Evolutionary conservation across 1,140 invertebrate species (phyloP).

Genomic region (Drosophila nasuta): DNA sequence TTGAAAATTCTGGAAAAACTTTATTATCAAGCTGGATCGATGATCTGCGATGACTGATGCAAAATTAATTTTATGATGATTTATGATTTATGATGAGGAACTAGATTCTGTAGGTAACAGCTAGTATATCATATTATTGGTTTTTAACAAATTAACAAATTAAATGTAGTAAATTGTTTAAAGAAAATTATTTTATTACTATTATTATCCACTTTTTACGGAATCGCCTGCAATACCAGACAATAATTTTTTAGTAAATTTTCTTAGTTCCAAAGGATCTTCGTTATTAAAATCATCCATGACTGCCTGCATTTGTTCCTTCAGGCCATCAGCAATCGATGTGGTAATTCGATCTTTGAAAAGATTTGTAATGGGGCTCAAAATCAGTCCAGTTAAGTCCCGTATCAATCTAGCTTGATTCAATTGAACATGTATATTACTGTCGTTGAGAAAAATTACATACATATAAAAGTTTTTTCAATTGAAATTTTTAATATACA

Average conservation of each 20-base stretch:
- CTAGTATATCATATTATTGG: no score
- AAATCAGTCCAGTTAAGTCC: constrained; percentile 69
- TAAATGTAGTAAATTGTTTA: no score
- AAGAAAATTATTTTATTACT: background rate
- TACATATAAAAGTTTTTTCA: background rate
- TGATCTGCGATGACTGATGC: no score
- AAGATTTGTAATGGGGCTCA: constrained; percentile 77
- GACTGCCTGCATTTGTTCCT: constrained; percentile 74
- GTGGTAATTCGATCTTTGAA: constrained; percentile 79
- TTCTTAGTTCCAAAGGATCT: constrained; percentile 70
- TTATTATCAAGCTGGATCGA: no score
- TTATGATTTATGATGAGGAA: no score
- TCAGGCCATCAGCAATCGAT: constrained; percentile 75
- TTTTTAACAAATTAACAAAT: no score
- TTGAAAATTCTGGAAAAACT: no score
- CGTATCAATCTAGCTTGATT: constrained; percentile 68
- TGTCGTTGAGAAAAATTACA: constrained; percentile 25
- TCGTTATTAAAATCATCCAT: constrained; percentile 78
- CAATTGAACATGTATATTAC: constrained; percentile 76
- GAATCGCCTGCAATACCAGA: constrained; percentile 49
- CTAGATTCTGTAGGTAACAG: no score
- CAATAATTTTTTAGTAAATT: constrained; percentile 69
- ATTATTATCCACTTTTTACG: background rate
- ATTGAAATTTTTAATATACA: background rate
- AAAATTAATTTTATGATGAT: no score